These are phyloP conservation scores for Cheilosia impressa DNA, from an alignment of 2,888 invertebrate species.

Conservation along the genomic window DNA sequence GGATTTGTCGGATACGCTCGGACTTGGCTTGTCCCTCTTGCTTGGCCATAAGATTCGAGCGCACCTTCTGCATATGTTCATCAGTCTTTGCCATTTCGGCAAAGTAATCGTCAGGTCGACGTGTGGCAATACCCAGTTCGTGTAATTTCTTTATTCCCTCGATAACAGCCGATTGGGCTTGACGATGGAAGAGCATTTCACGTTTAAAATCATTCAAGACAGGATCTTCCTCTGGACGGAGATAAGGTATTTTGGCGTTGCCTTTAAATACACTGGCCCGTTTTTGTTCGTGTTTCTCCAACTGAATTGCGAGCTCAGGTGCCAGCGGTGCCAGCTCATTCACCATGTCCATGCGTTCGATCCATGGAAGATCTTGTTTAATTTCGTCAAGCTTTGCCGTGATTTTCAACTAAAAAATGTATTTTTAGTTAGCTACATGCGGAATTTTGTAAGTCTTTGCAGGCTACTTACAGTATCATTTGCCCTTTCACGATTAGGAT, in stretches of 20 bases:
- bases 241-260: slow-evolving; percentile 87
- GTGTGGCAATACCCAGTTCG: slow-evolving; percentile 90
- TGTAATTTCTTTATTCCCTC: slow-evolving; percentile 92
- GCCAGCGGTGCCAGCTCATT: slow-evolving; percentile 92
- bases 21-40: slow-evolving; percentile 93
- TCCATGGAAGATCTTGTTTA: slow-evolving; percentile 90
- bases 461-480: slow-evolving; percentile 89
- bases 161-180: slow-evolving; percentile 93
- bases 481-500: slow-evolving; percentile 85
- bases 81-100: slow-evolving; percentile 99
- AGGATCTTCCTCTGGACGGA: slow-evolving; percentile 89
- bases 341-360: slow-evolving; percentile 92
- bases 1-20: slow-evolving; percentile 94
- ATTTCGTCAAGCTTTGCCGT: slow-evolving; percentile 89
- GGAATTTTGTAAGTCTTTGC: background rate
- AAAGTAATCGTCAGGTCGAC: slow-evolving; percentile 97
- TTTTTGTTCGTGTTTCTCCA: slow-evolving; percentile 90
- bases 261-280: slow-evolving; percentile 87
- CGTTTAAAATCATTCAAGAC: slow-evolving; percentile 95
- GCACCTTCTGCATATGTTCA: slow-evolving; percentile 97
- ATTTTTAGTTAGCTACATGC: background rate
- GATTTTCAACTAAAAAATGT: slow-evolving; percentile 83
- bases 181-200: slow-evolving; percentile 94
- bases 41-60: slow-evolving; percentile 92
- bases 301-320: slow-evolving; percentile 91